Base-by-base conservation (phyloP, 2,888 invertebrate genomes). In the Noctua janthe region DNA sequence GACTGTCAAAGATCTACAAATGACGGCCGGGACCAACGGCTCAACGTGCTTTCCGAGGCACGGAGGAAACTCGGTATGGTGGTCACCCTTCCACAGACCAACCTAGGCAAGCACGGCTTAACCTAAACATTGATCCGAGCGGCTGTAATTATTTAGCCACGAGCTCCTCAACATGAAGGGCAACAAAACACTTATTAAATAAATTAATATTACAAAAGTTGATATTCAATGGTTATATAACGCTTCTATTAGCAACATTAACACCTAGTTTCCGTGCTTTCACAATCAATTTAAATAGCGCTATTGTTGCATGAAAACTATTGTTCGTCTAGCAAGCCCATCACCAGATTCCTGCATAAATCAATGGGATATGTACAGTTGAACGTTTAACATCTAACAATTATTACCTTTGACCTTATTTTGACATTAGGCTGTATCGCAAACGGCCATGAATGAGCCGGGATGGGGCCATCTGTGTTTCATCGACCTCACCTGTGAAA, bases 351-450 rank as follows among this genome's bases (percentile, higher is more conserved):
- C 94, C 95, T 94, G 94, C 94, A 95, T 96, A 95, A 96, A 95
- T 95, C 94, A 94, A 92, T 91, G 90, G 74, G 76, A 85, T 87
- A 80, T 78, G 85, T 82, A 84, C 87, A 67, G 78, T 59, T 43
- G 72, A 84, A 78, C 84, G 91, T 91, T 91, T 92, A 91, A 90
- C 91, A 91, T 90, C 91, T 88, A 92, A 94, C 94, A 95, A 95
- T 95, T 94, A 95, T 94, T 95, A 96, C 96, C 96, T 97, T 94
- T 97, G 92, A 97, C 96, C 96, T 97, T 97, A 96, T 96, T 97
- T 95, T 97, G 97, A 92, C 97, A 97, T 97, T 97, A 97, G 94
- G 88, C 85, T 93, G 92, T 96, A 95, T 96, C 95, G 96, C 94
- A 96, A 96, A 91, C 93, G 94, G 93, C 95, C 95, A 91, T 95